Evolutionary conservation across 2,888 invertebrate genomes (phyloP).

Genomic region (Drepana falcataria): DNA sequence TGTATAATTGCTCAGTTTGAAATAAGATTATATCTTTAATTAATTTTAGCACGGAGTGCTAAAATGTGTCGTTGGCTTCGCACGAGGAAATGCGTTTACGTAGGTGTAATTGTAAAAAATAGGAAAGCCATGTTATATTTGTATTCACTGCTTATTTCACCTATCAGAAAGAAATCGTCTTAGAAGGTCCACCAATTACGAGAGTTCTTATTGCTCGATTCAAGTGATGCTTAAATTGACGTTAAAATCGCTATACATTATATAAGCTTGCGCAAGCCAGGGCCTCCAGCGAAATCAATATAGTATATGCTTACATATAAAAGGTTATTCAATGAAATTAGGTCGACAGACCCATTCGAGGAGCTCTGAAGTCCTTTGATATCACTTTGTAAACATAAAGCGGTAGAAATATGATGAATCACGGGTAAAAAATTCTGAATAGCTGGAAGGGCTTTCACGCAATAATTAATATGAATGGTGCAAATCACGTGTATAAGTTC

Average conservation of each 20-base stretch:
- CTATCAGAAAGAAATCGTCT: neutral
- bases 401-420: neutral
- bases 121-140: too few relatives aligned
- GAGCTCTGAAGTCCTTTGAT: neutral
- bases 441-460: too few relatives aligned
- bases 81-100: too few relatives aligned
- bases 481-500: conserved; percentile 9
- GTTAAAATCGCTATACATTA: neutral
- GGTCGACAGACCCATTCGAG: neutral
- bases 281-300: neutral
- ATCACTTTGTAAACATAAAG: neutral
- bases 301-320: neutral
- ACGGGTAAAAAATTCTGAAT: too few relatives aligned
- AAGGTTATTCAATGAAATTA: neutral
- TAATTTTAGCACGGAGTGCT: too few relatives aligned
- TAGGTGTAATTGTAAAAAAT: too few relatives aligned
- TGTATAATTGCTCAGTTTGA: too few relatives aligned
- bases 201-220: neutral
- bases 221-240: neutral
- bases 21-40: too few relatives aligned
- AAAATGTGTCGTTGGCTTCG: too few relatives aligned
- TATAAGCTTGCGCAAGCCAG: neutral
- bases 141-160: too few relatives aligned
- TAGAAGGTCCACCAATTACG: neutral
- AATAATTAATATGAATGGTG: too few relatives aligned